Conservation (phyloP, 2,888 invertebrate species). For the Trichopoda pennipes region DNA sequence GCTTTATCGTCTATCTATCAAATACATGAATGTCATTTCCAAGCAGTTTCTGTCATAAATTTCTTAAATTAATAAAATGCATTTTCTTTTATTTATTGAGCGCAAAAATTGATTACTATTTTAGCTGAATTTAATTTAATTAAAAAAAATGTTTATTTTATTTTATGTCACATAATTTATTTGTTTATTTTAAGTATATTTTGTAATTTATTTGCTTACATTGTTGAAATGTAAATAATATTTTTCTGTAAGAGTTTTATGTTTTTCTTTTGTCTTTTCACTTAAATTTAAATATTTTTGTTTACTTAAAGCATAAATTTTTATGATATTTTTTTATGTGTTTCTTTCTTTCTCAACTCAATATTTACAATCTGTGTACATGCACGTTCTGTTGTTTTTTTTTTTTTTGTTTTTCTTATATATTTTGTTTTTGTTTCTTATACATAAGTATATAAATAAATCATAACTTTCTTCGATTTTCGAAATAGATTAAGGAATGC, state of each 20-base stretch:
- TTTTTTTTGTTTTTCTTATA: constrained; percentile 43
- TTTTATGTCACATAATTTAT: constrained; percentile 61
- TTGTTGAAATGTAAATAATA: constrained; percentile 62
- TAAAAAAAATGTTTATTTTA: not conserved
- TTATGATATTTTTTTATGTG: constrained; percentile 42
- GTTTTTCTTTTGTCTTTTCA: constrained; percentile 63
- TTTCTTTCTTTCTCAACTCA: constrained; percentile 47
- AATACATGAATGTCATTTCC: too few species aligned
- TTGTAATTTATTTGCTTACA: constrained; percentile 50
- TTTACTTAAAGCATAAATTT: constrained; percentile 61
- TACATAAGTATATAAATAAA: too few species aligned
- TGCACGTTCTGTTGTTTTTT: constrained; percentile 45
- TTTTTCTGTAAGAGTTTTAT: constrained; percentile 44
- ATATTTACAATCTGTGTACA: constrained; percentile 65
- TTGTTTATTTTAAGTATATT: constrained; percentile 60
- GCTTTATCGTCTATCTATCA: too few species aligned
- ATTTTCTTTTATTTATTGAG: constrained; percentile 17
- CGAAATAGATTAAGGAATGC: constrained; percentile 68
- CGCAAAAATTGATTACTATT: not conserved
- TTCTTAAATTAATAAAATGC: too few species aligned
- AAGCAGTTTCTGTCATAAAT: too few species aligned
- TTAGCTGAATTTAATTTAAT: not conserved
- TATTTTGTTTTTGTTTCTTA: too few species aligned
- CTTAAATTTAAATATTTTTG: constrained; percentile 58
- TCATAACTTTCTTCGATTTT: constrained; percentile 56